phyloP scores from a whole-genome alignment of 2,888 invertebrate species.

The Leucozona laternaria region DNA sequence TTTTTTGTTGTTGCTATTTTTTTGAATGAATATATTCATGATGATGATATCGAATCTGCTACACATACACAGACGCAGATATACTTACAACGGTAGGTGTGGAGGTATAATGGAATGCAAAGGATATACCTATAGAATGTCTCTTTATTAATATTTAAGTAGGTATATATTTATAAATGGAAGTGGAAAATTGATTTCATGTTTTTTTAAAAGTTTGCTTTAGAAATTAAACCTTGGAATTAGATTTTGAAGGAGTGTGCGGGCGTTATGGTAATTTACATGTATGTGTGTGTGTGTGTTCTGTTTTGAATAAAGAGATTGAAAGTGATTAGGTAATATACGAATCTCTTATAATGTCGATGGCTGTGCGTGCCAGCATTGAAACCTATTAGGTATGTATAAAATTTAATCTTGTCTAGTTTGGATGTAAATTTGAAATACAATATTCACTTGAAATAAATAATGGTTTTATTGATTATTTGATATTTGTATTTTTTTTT shows the following conservation, averaged over 20 bases:
- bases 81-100: too few relatives aligned
- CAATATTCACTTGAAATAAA: too few relatives aligned
- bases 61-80: not conserved
- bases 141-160: constrained; percentile 28
- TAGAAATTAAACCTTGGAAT: constrained; percentile 3
- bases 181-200: constrained; percentile 32
- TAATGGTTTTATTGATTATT: too few relatives aligned
- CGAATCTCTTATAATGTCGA: not conserved
- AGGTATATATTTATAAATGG: not conserved
- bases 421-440: too few relatives aligned
- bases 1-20: constrained; percentile 6
- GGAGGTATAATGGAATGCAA: not conserved
- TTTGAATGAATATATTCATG: constrained; percentile 27
- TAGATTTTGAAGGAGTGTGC: not conserved
- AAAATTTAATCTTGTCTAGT: too few relatives aligned
- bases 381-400: too few relatives aligned
- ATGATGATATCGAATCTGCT: constrained; percentile 13
- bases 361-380: too few relatives aligned
- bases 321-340: not conserved
- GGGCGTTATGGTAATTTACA: not conserved
- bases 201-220: constrained; percentile 3
- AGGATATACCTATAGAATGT: not conserved
- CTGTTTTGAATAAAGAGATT: not conserved
- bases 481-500: too few relatives aligned
- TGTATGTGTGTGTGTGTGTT: too few relatives aligned